Conservation (phyloP, 2,888 invertebrate genomes). For the Caenorhabditis panamensis region DNA sequence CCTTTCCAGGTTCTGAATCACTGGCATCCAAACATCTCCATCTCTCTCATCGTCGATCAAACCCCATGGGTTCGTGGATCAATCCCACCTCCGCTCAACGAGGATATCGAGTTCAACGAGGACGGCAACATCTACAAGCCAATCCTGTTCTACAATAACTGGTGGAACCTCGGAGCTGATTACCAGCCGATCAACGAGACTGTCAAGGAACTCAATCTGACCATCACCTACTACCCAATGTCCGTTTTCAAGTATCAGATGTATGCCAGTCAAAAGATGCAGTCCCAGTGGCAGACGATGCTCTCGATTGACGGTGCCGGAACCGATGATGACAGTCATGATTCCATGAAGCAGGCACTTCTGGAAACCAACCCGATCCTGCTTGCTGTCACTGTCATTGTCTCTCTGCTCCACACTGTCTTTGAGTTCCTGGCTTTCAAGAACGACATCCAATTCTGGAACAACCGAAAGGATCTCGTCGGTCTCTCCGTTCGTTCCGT, state of each 20-base stretch:
- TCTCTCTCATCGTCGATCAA: slow-evolving; percentile 95
- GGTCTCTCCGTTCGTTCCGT: slow-evolving; percentile 94
- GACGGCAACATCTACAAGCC: slow-evolving; percentile 92
- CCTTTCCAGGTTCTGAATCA: slow-evolving; percentile 90
- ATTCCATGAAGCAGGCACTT: slow-evolving; percentile 88
- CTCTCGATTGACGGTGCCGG: slow-evolving; percentile 76
- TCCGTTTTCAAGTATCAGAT: slow-evolving; percentile 98
- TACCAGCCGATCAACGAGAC: slow-evolving; percentile 90
- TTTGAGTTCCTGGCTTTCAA: slow-evolving; percentile 99
- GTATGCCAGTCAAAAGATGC: slow-evolving; percentile 91
- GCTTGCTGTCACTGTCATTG: slow-evolving; percentile 90
- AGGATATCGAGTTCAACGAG: slow-evolving; percentile 84
- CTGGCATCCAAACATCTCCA: slow-evolving; percentile 98
- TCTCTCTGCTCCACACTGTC: slow-evolving; percentile 95
- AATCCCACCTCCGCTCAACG: slow-evolving; percentile 71
- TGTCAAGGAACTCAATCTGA: slow-evolving; percentile 83
- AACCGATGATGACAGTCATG: slow-evolving; percentile 84
- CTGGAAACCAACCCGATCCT: slow-evolving; percentile 97
- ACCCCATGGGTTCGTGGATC: slow-evolving; percentile 92
- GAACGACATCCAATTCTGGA: slow-evolving; percentile 99
- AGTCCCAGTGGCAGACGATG: slow-evolving; percentile 76
- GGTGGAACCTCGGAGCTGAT: slow-evolving; percentile 96
- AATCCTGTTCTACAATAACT: slow-evolving; percentile 94
- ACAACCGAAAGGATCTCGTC: slow-evolving; percentile 94
- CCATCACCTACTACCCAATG: slow-evolving; percentile 87